Conservation (phyloP, 2,113 vertebrate species). For the Progne subis region DNA sequence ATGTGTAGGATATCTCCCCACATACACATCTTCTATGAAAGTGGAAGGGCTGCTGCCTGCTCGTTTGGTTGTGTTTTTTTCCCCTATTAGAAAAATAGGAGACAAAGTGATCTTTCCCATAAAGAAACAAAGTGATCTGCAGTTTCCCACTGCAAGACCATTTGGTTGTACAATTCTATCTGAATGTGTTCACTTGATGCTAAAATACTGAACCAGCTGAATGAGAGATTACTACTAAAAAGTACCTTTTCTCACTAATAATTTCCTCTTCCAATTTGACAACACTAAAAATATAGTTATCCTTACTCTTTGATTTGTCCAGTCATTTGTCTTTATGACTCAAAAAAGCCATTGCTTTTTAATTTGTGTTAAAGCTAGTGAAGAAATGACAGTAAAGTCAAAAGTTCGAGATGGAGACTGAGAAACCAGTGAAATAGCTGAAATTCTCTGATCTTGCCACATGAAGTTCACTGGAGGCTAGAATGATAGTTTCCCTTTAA, state of each 20-base stretch:
- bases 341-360: background rate
- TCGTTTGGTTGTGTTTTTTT: background rate
- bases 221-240: background rate
- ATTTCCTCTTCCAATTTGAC: background rate
- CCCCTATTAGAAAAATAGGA: background rate
- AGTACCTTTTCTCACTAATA: background rate
- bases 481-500: background rate
- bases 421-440: background rate
- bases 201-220: background rate
- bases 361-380: background rate
- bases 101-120: background rate
- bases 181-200: accelerated
- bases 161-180: background rate
- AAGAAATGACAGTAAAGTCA: background rate
- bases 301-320: background rate
- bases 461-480: background rate
- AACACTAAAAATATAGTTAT: background rate
- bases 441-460: background rate
- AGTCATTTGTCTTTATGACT: background rate
- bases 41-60: background rate
- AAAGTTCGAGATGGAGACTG: background rate
- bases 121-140: background rate
- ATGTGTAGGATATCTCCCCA: background rate
- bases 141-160: background rate
- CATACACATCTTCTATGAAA: background rate